These are phyloP conservation scores for Iselma pallidipennis DNA, from an alignment of 2,888 invertebrate genomes.

Conservation along the genomic window DNA sequence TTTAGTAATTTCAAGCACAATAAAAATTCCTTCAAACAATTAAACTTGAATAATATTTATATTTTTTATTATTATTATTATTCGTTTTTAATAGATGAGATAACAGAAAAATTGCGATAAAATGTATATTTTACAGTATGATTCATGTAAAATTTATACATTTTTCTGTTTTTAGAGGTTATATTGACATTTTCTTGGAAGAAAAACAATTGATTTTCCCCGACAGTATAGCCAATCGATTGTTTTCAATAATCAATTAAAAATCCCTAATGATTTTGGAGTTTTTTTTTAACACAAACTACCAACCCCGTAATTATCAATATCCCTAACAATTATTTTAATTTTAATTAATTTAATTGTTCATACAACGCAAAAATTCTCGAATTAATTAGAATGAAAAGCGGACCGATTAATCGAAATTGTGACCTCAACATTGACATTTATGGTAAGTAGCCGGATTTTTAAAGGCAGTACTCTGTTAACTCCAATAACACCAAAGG, in stretches of 20 bases:
- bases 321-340: not conserved
- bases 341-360: slow-evolving; percentile 1
- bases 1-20: not conserved
- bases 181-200: not conserved
- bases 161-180: not conserved
- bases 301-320: not conserved
- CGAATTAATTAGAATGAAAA: not conserved
- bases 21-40: too few species aligned
- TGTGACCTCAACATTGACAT: slow-evolving; percentile 47
- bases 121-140: not conserved
- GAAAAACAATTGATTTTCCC: not conserved
- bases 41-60: too few species aligned
- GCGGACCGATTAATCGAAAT: slow-evolving; percentile 12
- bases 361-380: too few species aligned
- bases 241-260: not conserved
- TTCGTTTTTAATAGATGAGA: not conserved
- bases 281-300: not conserved
- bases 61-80: too few species aligned
- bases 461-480: slow-evolving; percentile 16
- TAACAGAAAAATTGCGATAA: not conserved
- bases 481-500: not conserved
- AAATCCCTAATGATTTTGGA: not conserved
- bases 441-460: slow-evolving; percentile 32
- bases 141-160: not conserved
- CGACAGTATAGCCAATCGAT: not conserved